Evolutionary conservation across 2,888 invertebrate genomes (phyloP).

Genomic region (Yponomeuta malinellus): DNA sequence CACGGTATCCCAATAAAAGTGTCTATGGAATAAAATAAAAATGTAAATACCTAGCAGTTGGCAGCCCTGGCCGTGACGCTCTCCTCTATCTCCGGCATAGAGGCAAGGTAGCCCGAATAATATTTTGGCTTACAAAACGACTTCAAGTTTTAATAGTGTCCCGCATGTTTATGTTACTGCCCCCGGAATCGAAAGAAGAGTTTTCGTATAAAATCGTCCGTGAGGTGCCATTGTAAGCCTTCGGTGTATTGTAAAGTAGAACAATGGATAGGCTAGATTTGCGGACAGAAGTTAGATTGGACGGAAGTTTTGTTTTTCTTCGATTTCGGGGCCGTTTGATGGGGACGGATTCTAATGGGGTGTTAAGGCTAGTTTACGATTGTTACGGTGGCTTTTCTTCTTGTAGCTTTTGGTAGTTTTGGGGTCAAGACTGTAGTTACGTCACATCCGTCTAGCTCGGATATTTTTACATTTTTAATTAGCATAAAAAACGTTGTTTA

Average conservation of each 20-base stretch:
- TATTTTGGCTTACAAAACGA: conserved; percentile 75
- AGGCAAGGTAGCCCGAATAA: conserved; percentile 70
- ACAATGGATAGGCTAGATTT: conserved; percentile 3
- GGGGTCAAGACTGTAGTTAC: no score
- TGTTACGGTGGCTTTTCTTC: no score
- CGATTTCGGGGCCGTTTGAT: no score
- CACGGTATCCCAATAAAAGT: conserved; percentile 27
- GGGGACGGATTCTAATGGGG: no score
- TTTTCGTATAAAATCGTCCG: conserved; percentile 16
- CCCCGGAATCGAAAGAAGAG: conserved; percentile 42
- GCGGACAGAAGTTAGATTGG: not conserved
- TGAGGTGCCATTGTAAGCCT: conserved; percentile 14
- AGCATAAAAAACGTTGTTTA: no score
- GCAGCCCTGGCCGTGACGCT: conserved; percentile 54
- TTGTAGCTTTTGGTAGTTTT: no score
- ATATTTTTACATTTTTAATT: no score
- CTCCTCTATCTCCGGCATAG: conserved; percentile 40
- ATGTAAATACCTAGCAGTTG: conserved; percentile 50
- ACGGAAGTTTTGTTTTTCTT: not conserved
- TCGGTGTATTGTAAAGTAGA: conserved; percentile 13
- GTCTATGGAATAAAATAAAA: conserved; percentile 56
- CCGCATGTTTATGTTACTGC: conserved; percentile 70
- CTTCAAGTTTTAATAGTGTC: conserved; percentile 75
- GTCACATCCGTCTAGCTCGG: no score
- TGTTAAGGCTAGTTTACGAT: no score